phyloP scores from a whole-genome alignment of 1,140 invertebrate species.

The Chironomus striatipennis region DNA sequence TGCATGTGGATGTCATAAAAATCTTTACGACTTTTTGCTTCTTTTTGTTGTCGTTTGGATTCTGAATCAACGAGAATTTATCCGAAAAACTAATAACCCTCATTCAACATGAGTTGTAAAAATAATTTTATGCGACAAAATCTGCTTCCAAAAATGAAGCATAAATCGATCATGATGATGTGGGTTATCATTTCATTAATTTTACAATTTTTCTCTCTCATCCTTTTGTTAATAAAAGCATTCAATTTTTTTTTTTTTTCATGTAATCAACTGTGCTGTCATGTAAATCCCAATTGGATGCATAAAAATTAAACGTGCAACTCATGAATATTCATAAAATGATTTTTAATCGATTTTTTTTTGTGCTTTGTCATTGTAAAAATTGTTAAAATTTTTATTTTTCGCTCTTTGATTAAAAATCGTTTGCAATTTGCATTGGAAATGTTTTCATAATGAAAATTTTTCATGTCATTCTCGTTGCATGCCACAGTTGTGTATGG shows the following conservation, averaged over 20 bases:
- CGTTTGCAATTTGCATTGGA: constrained; percentile 4
- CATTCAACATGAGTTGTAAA: neutral
- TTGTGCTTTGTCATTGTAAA: constrained; percentile 10
- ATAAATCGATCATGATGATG: neutral
- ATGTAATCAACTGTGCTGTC: constrained; percentile 1
- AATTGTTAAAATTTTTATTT: neutral
- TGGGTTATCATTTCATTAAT: constrained; percentile 9
- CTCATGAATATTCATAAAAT: constrained; percentile 21
- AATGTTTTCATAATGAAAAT: neutral
- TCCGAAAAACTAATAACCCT: neutral
- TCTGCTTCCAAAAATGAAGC: neutral
- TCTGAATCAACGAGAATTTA: too few relatives aligned
- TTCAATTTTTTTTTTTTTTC: too few relatives aligned
- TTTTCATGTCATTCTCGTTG: neutral
- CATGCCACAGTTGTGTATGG: neutral
- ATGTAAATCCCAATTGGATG: constrained; percentile 9
- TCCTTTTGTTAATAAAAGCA: too few relatives aligned
- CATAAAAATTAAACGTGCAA: neutral
- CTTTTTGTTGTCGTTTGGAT: neutral
- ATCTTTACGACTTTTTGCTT: constrained; percentile 9
- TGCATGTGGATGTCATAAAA: neutral
- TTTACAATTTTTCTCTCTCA: neutral
- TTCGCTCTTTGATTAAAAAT: constrained; percentile 11
- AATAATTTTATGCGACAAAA: neutral
- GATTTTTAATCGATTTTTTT: constrained; percentile 6